These are phyloP conservation scores for Aporrectodea caliginosa DNA, from an alignment of 1,140 invertebrate species.

Conservation along the genomic window DNA sequence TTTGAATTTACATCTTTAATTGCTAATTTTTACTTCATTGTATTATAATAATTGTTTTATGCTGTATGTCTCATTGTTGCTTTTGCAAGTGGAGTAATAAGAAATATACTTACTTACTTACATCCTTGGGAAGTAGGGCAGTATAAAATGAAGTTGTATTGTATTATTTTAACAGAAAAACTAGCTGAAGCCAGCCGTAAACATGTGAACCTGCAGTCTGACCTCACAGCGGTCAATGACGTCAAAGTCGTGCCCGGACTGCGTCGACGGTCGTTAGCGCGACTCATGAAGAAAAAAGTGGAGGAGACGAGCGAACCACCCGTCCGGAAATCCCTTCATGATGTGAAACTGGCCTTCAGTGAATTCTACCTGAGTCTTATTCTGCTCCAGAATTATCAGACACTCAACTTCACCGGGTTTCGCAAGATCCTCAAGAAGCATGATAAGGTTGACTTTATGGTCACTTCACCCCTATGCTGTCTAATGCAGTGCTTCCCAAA, in stretches of 20 bases:
- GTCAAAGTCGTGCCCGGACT: background rate
- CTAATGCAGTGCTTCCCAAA: too few relatives aligned
- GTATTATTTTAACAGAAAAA: constrained; percentile 72
- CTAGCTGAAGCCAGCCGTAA: constrained; percentile 92
- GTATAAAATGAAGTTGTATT: too few relatives aligned
- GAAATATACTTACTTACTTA: too few relatives aligned
- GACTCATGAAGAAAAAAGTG: background rate
- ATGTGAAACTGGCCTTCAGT: constrained; percentile 95
- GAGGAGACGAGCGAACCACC: background rate
- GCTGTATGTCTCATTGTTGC: constrained; percentile 5
- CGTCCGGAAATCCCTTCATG: constrained; percentile 61
- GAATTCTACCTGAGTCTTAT: constrained; percentile 98
- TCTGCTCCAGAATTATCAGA: constrained; percentile 73
- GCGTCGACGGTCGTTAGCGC: background rate
- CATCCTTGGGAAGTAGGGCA: too few relatives aligned
- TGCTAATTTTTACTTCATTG: too few relatives aligned
- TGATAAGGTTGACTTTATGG: constrained; percentile 74
- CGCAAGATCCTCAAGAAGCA: constrained; percentile 99
- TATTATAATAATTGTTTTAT: too few relatives aligned
- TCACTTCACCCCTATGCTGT: too few relatives aligned
- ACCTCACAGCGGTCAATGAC: constrained; percentile 64
- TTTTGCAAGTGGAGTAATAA: too few relatives aligned
- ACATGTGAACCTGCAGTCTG: constrained; percentile 83
- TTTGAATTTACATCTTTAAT: too few relatives aligned
- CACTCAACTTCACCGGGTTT: constrained; percentile 98